Percentiles rank a stretch among this genome's conserved stretches.
Evolutionary conservation across 1,140 invertebrate species (phyloP).

Genomic region (Cotesia typhae): DNA sequence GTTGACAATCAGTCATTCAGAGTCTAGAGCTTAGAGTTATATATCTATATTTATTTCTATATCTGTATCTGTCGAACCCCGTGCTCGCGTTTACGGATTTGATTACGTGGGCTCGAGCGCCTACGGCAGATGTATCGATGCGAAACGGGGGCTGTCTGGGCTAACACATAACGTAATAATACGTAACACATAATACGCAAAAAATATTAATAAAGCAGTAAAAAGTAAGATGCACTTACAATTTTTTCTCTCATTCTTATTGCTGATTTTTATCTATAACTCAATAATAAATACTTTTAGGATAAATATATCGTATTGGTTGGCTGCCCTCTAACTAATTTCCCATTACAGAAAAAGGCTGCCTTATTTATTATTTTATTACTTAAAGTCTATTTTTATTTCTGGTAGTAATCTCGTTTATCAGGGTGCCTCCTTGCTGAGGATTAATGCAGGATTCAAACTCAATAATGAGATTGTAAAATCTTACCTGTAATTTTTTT

Average conservation of each 20-base stretch:
- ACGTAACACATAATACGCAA: background rate
- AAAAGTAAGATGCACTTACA: conserved; percentile 42
- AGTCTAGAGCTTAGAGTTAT: too few species aligned
- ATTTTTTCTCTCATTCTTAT: conserved; percentile 22
- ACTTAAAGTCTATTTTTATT: conserved; percentile 10
- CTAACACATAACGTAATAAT: background rate
- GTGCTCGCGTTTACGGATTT: conserved; percentile 41
- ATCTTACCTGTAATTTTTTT: conserved; percentile 12
- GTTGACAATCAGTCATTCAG: conserved; percentile 22
- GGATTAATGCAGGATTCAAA: conserved; percentile 24
- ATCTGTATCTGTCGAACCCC: conserved; percentile 24
- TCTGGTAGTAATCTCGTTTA: conserved; percentile 22
- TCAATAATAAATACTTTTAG: conserved; percentile 52
- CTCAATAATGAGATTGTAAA: conserved; percentile 34
- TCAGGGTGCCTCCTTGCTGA: conserved; percentile 2
- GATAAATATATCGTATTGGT: conserved; percentile 41
- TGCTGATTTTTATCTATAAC: conserved; percentile 41
- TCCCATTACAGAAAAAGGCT: background rate
- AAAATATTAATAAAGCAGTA: background rate
- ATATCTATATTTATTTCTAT: background rate
- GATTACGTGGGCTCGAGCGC: conserved; percentile 41
- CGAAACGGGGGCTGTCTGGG: conserved; percentile 9
- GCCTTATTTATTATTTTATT: background rate
- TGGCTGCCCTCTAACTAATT: background rate
- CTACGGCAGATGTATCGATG: conserved; percentile 15